Base-by-base conservation (phyloP, 1,140 invertebrate genomes). In the Gryllus bimaculatus region DNA sequence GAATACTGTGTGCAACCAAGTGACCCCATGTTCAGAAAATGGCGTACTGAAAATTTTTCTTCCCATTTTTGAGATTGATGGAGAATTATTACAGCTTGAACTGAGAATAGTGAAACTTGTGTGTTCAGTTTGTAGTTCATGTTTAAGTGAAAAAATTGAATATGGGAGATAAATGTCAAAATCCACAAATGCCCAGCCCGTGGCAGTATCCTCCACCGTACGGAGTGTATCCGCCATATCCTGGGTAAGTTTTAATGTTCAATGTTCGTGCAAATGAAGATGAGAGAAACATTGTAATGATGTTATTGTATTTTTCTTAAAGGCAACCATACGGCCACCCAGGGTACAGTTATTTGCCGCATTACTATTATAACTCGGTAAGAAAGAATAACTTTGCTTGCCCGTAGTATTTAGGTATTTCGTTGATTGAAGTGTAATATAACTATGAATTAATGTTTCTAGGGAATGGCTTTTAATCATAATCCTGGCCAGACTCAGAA, bases 121-220 rank as follows among this genome's bases (percentile, higher is more conserved):
- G 26, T 39, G 1, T 39, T 39, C 26, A 39, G 26, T 75, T 75
- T 75, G 4, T 75, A 21, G 74, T 2, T 2, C 20, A 54, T n/a
- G 21, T 21, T 54, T 47, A 48, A 3, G 20, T 77, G 26, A 18
- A 8, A 47, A 12, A 7, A 49, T n/a, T 26, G n/a, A n/a, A 15
- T 54, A 80, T 80, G 79, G 79, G 79, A 48, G 79, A 80, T 49
- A 80, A 80, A 20, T 80, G 79, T 78, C 79, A 78, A 47, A 80
- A 80, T 73, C 79, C 77, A 12, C 79, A 75, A 74, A 20, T 80
- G 47, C 66, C 79, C 21, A 80, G 75, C 48, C 79, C 79, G 5
- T 80, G 79, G 79, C 79, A 80, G 47, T 80, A 78, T 75, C 73
- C 79, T 13, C 79, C 49, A 47, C 78, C 73, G 8, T 80, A 80